Evolutionary conservation across 1,140 invertebrate genomes (phyloP).

Genomic region (Macrocentrus cingulum): DNA sequence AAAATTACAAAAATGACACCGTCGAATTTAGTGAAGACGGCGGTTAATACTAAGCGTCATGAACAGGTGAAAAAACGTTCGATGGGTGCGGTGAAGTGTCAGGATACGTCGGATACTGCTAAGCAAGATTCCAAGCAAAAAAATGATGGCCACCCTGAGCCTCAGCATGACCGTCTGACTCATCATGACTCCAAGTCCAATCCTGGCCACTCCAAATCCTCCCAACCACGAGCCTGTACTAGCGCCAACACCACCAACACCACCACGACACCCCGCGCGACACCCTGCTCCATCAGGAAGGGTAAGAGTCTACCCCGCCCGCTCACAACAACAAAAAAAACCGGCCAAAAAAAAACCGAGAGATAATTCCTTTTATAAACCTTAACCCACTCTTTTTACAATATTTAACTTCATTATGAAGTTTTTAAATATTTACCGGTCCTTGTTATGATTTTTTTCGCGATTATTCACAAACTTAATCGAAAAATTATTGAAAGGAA

Average conservation of each 20-base stretch:
- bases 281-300: slow-evolving; percentile 61
- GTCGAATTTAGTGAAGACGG: slow-evolving; percentile 67
- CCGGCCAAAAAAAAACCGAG: not conserved
- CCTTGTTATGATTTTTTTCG: no score
- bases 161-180: slow-evolving; percentile 21
- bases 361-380: not conserved
- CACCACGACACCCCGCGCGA: slow-evolving; percentile 60
- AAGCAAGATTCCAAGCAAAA: slow-evolving; percentile 30
- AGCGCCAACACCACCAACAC: slow-evolving; percentile 57
- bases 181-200: slow-evolving; percentile 29
- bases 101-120: slow-evolving; percentile 18
- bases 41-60: slow-evolving; percentile 65
- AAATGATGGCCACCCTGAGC: slow-evolving; percentile 38
- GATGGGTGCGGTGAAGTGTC: slow-evolving; percentile 47
- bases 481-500: not conserved
- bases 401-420: no score
- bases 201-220: slow-evolving; percentile 45
- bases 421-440: no score
- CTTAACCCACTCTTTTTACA: no score
- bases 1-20: slow-evolving; percentile 60
- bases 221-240: slow-evolving; percentile 58
- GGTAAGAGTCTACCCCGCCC: slow-evolving; percentile 60
- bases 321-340: slow-evolving; percentile 38
- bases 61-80: slow-evolving; percentile 56
- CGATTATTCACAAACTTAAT: not conserved